Percentiles rank a stretch among this genome's conserved stretches.
Evolutionary conservation across 2,113 vertebrate species (phyloP).

Genomic region (Mola mola): DNA sequence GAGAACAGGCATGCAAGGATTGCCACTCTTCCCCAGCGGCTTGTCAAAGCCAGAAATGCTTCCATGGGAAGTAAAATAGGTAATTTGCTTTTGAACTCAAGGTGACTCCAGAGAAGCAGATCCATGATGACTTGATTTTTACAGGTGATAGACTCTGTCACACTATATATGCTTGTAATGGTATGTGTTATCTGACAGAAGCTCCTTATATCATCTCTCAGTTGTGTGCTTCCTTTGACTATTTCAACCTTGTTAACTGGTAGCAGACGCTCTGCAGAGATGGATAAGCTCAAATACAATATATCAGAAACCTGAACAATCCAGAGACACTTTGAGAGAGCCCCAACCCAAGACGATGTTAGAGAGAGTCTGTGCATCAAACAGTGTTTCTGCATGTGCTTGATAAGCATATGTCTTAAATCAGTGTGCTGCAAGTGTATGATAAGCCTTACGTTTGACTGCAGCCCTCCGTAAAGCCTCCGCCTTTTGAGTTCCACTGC

Average conservation of each 20-base stretch:
- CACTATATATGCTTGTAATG: conserved; percentile 25
- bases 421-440: conserved; percentile 57
- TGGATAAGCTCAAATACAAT: conserved; percentile 64
- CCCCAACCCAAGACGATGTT: conserved; percentile 26
- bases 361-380: conserved; percentile 56
- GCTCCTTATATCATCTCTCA: conserved; percentile 37
- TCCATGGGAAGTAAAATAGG: conserved; percentile 32
- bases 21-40: conserved; percentile 10
- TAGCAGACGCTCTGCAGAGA: conserved; percentile 49
- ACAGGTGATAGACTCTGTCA: conserved; percentile 35
- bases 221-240: conserved; percentile 51
- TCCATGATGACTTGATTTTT: conserved; percentile 35
- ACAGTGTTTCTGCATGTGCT: conserved; percentile 56
- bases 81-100: conserved; percentile 31
- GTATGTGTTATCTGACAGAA: conserved; percentile 57
- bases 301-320: conserved; percentile 49
- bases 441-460: conserved; percentile 70
- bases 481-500: conserved; percentile 57
- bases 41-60: conserved; percentile 33
- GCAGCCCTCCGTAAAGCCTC: conserved; percentile 52
- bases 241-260: conserved; percentile 54
- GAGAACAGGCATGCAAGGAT: conserved; percentile 21
- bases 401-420: conserved; percentile 70
- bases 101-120: conserved; percentile 4
- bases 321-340: conserved; percentile 45